Evolutionary conservation across 2,113 vertebrate species (phyloP), one percentile per base, ranked within the genome.

Genomic region (Macaca mulatta): DNA sequence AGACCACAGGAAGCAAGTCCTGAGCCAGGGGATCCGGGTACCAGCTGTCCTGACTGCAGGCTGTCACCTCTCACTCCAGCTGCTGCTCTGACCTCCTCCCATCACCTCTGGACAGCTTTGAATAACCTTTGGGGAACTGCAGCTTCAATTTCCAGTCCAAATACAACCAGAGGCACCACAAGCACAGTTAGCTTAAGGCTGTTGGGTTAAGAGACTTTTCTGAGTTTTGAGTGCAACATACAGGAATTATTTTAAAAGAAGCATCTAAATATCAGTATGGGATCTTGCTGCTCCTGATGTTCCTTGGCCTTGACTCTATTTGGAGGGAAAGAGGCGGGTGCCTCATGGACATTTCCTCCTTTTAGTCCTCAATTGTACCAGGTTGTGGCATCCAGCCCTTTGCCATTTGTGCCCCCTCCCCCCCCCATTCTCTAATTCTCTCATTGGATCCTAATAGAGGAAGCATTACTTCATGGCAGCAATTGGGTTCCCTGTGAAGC

Each of bases 281-380:
- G 30, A 8, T 43, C 27, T 67, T 14, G 64, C 72, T 1, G 30
- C 32, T 55, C 5, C 72, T 16, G 6, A 22, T 1, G 3, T 5
- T 17, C 43, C 67, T 61, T 16, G 3, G 88, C 30, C 38, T 57
- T 27, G 30, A 25, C 48, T 45, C n/a, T 43, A 2, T 45, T 43
- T 25, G 32, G 74, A 79, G 32, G 22, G 30, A 11, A 10, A 30
- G 32, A 40, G 25, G 30, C 38, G 3, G 1, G n/a, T 1, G n/a
- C 12, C 32, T 70, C 3, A 0, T 5, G 17, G 9, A 17, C 4
- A 0, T 2, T 10, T 59, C 72, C 35, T 9, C 48, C 5, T 57
- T 4, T 18, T 11, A 38, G 16, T 35, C 50, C 45, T 35, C 6
- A 20, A 1, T 25, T 25, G 23, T 25, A 5, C 93, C 6, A 30